Evolutionary conservation across 1,140 invertebrate species (phyloP), one percentile per base, ranked within the genome.

Genomic region (Armadillidium nasatum): DNA sequence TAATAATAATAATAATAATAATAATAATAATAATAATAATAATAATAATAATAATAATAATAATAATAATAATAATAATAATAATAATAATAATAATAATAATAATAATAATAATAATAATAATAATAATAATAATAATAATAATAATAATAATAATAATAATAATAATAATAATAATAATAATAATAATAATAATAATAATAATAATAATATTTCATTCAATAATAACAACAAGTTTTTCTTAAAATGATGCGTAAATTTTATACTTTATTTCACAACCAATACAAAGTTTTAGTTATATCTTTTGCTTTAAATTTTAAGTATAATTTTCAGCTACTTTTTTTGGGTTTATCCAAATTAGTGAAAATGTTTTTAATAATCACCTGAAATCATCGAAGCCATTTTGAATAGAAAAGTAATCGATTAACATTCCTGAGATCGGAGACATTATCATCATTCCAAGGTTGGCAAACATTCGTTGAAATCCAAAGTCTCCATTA

Each of bases 401-500:
- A 19, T 50, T 74, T 43, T 75, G 44, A 19, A 44, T 44, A 23
- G 73, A 67, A 67, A 67, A 75, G 60, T 19, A 19, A 44, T 75
- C 73, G 1, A 75, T 75, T 9, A 75, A 43, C 15, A 33, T 44
- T 54, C 73, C 73, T 7, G 73, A 75, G 7, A 75, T 19, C 0
- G 73, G 73, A 7, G 73, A 60, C 73, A 75, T 66, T 4, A 75
- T 44, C 45, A 75, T 44, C 54, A 67, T 60, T 43, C 73, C 73
- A 23, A 75, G 22, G 6, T 44, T 68, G 15, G 46, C 50, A 43
- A 60, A 75, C 54, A 75, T 67, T 15, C 60, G 10, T 60, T 75
- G 73, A 54, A 75, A 75, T 33, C 73, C 73, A 33, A 44, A 75
- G 66, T 75, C 73, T 33, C 73, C 73, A 23, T 75, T 67, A 54